These are phyloP conservation scores for Drosophila subsilvestris DNA, from an alignment of 2,888 invertebrate genomes.

Conservation along the genomic window DNA sequence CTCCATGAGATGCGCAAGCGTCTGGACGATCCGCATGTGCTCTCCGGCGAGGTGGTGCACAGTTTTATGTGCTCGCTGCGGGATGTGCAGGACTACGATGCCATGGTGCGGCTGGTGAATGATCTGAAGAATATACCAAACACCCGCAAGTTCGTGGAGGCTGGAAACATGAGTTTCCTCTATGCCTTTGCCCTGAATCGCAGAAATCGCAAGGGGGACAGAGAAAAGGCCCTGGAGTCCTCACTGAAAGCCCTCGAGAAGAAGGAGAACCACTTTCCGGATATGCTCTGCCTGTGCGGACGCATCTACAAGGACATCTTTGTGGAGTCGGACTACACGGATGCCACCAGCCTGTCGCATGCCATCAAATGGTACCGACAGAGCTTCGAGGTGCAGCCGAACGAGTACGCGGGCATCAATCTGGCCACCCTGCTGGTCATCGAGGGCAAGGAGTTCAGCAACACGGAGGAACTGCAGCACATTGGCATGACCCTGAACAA, in stretches of 20 bases:
- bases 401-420: slow-evolving; percentile 99
- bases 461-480: slow-evolving; percentile 95
- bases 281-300: slow-evolving; percentile 98
- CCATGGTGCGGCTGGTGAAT: slow-evolving; percentile 98
- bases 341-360: slow-evolving; percentile 93
- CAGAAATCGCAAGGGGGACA: slow-evolving; percentile 96
- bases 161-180: slow-evolving; percentile 94
- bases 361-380: slow-evolving; percentile 99
- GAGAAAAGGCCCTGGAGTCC: slow-evolving; percentile 96
- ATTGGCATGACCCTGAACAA: slow-evolving; percentile 98
- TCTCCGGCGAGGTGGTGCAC: slow-evolving; percentile 97
- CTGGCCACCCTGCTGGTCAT: slow-evolving; percentile 98
- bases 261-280: slow-evolving; percentile 97
- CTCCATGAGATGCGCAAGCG: slow-evolving; percentile 95
- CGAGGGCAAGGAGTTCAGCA: slow-evolving; percentile 97
- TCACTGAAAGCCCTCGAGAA: slow-evolving; percentile 96
- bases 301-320: slow-evolving; percentile 99
- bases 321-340: slow-evolving; percentile 96
- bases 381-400: slow-evolving; percentile 98
- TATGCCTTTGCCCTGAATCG: slow-evolving; percentile 99
- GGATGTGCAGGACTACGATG: slow-evolving; percentile 97
- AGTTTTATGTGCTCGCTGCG: slow-evolving; percentile 96
- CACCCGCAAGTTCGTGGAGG: slow-evolving; percentile 93
- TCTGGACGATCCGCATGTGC: slow-evolving; percentile 97
- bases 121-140: slow-evolving; percentile 96